These are phyloP conservation scores for Lottia scabra DNA, from an alignment of 2,888 invertebrate genomes.

Conservation along the genomic window DNA sequence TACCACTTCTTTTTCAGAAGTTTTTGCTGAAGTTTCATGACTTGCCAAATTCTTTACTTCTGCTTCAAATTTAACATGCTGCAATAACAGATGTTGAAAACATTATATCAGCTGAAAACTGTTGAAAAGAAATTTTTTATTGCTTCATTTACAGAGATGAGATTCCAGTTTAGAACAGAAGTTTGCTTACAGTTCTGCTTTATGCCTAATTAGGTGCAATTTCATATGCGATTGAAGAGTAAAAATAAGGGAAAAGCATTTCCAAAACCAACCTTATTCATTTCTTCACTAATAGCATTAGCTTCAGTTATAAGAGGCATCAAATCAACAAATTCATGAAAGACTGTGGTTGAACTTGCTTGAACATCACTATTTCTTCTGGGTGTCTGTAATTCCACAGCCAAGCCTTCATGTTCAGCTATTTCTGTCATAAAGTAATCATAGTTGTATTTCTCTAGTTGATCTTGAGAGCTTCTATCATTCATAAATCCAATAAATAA, in stretches of 20 bases:
- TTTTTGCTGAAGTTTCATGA: slow-evolving; percentile 45
- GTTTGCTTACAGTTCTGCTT: no score
- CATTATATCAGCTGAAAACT: no score
- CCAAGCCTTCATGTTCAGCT: slow-evolving; percentile 44
- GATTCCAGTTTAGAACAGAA: no score
- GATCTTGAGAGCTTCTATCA: slow-evolving; percentile 34
- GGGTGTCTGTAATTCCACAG: slow-evolving; percentile 32
- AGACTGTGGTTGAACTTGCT: slow-evolving; percentile 34
- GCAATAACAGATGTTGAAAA: no score
- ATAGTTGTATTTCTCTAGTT: slow-evolving; percentile 39
- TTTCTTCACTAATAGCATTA: slow-evolving; percentile 55
- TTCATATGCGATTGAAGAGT: no score
- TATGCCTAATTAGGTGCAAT: no score
- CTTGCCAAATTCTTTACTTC: slow-evolving; percentile 48
- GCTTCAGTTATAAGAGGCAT: slow-evolving; percentile 53
- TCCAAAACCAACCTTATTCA: slow-evolving; percentile 44
- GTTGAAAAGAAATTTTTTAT: no score
- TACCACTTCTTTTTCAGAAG: slow-evolving; percentile 46
- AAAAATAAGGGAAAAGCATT: neutral
- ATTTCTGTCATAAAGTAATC: slow-evolving; percentile 53
- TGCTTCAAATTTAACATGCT: slow-evolving; percentile 50
- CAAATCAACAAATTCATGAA: slow-evolving; percentile 51
- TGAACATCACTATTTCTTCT: slow-evolving; percentile 20
- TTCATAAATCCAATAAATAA: slow-evolving; percentile 44
- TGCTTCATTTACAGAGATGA: no score